Conservation (phyloP, 2,888 invertebrate genomes). For the Lasiommata megera region DNA sequence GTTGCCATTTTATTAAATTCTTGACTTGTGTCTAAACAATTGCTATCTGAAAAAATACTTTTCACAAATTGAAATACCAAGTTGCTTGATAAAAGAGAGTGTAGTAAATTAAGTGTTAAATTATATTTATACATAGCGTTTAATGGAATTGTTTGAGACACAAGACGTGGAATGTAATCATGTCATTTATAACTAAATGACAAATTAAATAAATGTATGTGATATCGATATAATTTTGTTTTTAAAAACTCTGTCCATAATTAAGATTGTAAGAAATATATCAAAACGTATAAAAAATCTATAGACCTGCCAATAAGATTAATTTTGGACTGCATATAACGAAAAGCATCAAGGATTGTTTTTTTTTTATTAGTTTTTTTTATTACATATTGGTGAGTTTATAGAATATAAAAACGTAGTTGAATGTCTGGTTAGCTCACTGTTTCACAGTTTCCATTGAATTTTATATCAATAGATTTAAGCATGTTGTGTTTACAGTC, state of each 20-base stretch:
- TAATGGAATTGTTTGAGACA: conserved; percentile 21
- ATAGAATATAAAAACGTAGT: conserved; percentile 23
- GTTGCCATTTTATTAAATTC: conserved; percentile 32
- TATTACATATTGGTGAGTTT: conserved; percentile 17
- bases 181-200: conserved; percentile 30
- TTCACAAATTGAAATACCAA: not conserved
- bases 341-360: too few species aligned
- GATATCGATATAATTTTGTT: conserved; percentile 39
- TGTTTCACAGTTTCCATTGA: conserved; percentile 32
- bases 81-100: not conserved
- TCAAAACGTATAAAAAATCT: conserved; percentile 31
- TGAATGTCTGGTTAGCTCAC: conserved; percentile 31
- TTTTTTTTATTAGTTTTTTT: not conserved
- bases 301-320: conserved; percentile 26
- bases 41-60: conserved; percentile 16
- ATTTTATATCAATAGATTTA: conserved; percentile 34
- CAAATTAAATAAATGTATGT: conserved; percentile 37
- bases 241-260: conserved; percentile 39
- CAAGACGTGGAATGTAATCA: conserved; percentile 20
- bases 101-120: too few species aligned
- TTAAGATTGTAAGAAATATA: conserved; percentile 36
- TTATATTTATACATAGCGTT: not conserved
- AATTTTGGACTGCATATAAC: not conserved
- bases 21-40: conserved; percentile 21
- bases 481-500: conserved; percentile 32